phyloP scores from a whole-genome alignment of 2,113 vertebrate species.

The Ovis aries region ARS-UI_Ramb_v3.0 NC_056060.1:46382001-46382500 shows the following conservation, averaged over 20 bases:
- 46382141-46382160: background rate
- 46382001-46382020: background rate
- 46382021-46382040: background rate
- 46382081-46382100: background rate
- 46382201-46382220: constrained; percentile 92
- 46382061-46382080: background rate
- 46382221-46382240: constrained; percentile 84
- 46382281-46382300: constrained; percentile 92
- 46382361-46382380: background rate
- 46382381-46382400: background rate
- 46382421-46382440: background rate
- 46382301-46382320: constrained; percentile 94
- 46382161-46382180: background rate
- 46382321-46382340: constrained; percentile 83
- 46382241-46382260: constrained; percentile 95
- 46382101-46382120: background rate
- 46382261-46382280: constrained; percentile 94
- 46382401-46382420: background rate
- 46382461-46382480: background rate
- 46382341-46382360: background rate
- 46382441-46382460: background rate
- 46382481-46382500: background rate
- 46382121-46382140: background rate
- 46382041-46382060: background rate
- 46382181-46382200: constrained; percentile 90